Evolutionary conservation across 2,888 invertebrate species (phyloP).

Genomic region (Hymenopus coronatus): DNA sequence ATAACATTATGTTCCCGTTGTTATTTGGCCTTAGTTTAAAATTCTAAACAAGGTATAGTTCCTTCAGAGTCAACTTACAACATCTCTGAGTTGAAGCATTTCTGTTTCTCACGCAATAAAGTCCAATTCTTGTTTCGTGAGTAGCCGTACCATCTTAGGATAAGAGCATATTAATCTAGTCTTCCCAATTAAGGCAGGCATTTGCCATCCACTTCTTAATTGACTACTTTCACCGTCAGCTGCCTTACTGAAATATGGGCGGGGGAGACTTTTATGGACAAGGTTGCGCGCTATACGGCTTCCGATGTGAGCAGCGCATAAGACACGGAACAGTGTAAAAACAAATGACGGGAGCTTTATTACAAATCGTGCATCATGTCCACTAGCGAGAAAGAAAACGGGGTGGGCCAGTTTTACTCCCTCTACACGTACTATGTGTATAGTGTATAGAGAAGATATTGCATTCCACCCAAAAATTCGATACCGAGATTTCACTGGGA

Average conservation of each 20-base stretch:
- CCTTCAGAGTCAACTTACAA: neutral
- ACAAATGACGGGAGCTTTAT: no score
- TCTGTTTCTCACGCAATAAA: neutral
- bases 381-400: no score
- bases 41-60: neutral
- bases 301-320: no score
- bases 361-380: no score
- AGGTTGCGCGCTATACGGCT: no score
- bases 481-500: no score
- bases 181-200: neutral
- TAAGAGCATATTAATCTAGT: neutral
- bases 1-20: no score
- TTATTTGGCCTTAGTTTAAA: neutral
- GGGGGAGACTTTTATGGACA: neutral
- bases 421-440: no score
- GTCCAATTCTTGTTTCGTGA: neutral
- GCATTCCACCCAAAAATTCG: no score
- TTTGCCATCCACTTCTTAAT: neutral
- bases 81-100: neutral
- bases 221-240: neutral
- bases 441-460: no score
- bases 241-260: neutral
- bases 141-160: neutral
- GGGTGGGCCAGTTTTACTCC: no score
- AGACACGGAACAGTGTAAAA: no score